phyloP scores from a whole-genome alignment of 2,113 vertebrate genomes.

The Mastomys coucha region DNA sequence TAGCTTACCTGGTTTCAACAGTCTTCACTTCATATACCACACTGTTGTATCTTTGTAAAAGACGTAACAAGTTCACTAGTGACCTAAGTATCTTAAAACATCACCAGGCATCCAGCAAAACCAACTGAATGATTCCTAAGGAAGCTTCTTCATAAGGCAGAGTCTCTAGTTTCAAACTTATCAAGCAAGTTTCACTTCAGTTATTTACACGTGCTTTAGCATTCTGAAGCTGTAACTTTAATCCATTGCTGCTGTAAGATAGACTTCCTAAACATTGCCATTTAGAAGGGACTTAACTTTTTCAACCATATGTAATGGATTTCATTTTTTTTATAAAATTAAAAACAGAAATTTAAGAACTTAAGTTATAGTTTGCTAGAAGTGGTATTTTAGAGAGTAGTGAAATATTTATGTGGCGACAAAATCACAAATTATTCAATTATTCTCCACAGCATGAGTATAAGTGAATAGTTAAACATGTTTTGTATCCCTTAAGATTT shows the following conservation, averaged over 20 bases:
- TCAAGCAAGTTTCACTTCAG: slow-evolving; percentile 23
- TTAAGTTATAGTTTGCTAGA: slow-evolving; percentile 17
- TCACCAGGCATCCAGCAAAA: background rate
- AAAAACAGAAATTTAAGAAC: slow-evolving; percentile 29
- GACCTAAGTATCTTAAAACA: background rate
- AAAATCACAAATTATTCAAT: slow-evolving; percentile 1
- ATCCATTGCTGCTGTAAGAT: background rate
- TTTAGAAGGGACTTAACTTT: background rate
- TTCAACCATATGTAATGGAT: slow-evolving; percentile 46
- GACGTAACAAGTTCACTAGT: slow-evolving; percentile 13
- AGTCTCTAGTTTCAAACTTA: background rate
- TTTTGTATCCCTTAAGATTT: background rate
- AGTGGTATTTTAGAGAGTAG: slow-evolving; percentile 28
- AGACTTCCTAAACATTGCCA: background rate
- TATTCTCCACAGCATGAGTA: background rate
- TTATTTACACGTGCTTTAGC: background rate
- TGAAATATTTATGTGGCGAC: background rate
- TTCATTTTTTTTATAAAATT: slow-evolving; percentile 56
- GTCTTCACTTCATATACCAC: background rate
- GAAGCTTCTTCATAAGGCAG: background rate
- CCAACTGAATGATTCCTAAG: background rate
- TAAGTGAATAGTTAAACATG: slow-evolving; percentile 10
- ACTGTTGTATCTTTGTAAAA: background rate
- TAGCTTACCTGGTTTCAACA: background rate
- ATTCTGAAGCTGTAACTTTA: slow-evolving; percentile 5